Percentiles rank a stretch among this genome's conserved stretches.
These are phyloP conservation scores for Nilaparvata lugens DNA, from an alignment of 1,140 invertebrate genomes.

Conservation along the genomic window DNA sequence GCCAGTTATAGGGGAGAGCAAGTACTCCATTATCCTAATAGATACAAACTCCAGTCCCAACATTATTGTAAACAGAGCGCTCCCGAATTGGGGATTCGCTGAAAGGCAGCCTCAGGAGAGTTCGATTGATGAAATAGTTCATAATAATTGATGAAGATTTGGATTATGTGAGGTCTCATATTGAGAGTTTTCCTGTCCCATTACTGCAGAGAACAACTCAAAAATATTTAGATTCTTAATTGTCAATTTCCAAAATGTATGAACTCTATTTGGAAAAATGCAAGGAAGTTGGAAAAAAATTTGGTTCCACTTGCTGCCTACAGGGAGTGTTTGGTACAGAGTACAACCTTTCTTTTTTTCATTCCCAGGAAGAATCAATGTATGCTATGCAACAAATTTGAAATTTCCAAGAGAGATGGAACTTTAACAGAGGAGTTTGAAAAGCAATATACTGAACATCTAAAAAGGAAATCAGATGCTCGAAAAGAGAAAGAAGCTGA, in stretches of 20 bases:
- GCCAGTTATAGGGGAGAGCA: too few relatives aligned
- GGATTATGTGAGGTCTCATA: too few relatives aligned
- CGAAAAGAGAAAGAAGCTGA: background rate
- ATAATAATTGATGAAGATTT: too few relatives aligned
- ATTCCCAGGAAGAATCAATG: conserved; percentile 4
- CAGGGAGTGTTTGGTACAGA: conserved; percentile 6
- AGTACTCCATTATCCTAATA: too few relatives aligned
- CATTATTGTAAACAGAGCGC: too few relatives aligned
- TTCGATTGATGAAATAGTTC: too few relatives aligned
- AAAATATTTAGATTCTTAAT: background rate
- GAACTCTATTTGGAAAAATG: background rate
- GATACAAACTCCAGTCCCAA: too few relatives aligned
- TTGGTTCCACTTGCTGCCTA: background rate
- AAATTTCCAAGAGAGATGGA: conserved; percentile 1
- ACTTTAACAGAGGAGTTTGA: background rate
- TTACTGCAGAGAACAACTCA: conserved; percentile 4
- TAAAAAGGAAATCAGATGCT: background rate
- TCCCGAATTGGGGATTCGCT: too few relatives aligned
- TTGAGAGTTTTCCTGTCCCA: conserved; percentile 6
- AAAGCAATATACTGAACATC: background rate
- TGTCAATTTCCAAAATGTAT: conserved; percentile 7
- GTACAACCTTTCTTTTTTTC: conserved; percentile 8
- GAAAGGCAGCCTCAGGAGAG: too few relatives aligned
- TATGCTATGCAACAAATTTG: background rate
- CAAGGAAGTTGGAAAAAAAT: background rate